phyloP scores from a whole-genome alignment of 1,140 invertebrate genomes.

The Hycleus cichorii region DNA sequence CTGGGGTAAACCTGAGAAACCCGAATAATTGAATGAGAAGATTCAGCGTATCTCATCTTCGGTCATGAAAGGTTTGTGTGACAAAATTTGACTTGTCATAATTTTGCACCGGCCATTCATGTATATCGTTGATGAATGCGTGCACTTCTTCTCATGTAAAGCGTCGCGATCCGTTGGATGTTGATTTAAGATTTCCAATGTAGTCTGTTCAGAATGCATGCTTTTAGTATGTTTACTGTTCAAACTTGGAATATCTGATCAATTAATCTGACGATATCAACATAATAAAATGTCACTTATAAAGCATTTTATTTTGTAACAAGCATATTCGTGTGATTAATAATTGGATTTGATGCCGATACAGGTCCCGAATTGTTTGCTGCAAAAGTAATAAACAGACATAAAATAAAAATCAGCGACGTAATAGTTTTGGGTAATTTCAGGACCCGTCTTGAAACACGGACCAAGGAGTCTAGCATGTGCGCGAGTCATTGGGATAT shows the following conservation, averaged over 20 bases:
- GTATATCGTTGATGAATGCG: slow-evolving; percentile 37
- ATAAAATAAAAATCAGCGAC: slow-evolving; percentile 44
- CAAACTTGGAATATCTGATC: slow-evolving; percentile 24
- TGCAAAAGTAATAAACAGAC: slow-evolving; percentile 40
- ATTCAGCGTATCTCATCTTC: slow-evolving; percentile 43
- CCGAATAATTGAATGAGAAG: slow-evolving; percentile 49
- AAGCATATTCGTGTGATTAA: slow-evolving; percentile 25
- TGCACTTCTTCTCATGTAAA: slow-evolving; percentile 46
- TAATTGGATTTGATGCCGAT: slow-evolving; percentile 15
- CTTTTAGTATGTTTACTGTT: slow-evolving; percentile 1
- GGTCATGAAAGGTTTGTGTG: slow-evolving; percentile 29
- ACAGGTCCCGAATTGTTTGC: slow-evolving; percentile 23
- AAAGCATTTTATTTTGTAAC: slow-evolving; percentile 31
- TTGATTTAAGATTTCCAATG: slow-evolving; percentile 35
- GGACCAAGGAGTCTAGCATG: slow-evolving; percentile 86
- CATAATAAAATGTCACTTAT: slow-evolving; percentile 26
- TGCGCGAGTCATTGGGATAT: slow-evolving; percentile 67
- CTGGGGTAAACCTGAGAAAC: slow-evolving; percentile 53
- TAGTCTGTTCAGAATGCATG: slow-evolving; percentile 28
- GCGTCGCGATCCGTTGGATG: slow-evolving; percentile 46
- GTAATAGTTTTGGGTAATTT: slow-evolving; percentile 54
- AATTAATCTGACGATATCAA: slow-evolving; percentile 28
- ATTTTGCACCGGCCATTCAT: slow-evolving; percentile 26
- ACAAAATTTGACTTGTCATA: slow-evolving; percentile 29
- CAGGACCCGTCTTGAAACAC: slow-evolving; percentile 89